Evolutionary conservation across 2,113 vertebrate genomes (phyloP), one percentile per base, ranked within the genome.

Genomic region (Dryoscopus gambensis): DNA sequence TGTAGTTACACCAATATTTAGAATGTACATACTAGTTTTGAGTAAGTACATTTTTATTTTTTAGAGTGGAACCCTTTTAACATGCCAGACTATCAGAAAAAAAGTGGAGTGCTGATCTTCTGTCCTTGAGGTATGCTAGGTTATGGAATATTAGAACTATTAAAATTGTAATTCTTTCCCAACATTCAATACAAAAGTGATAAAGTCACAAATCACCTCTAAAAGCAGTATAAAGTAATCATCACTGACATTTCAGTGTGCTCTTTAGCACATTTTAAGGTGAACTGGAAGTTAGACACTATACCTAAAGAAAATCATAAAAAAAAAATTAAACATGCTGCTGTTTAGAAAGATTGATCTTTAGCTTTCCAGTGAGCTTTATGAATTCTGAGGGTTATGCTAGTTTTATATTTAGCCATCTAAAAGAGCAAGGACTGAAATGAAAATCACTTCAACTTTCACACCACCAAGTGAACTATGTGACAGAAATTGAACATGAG

Each of bases 271-370:
- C 33, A n/a, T 80, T 93, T 88, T 63, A 91, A 87, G 55, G 86
- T 52, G 60, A 52, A 39, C 16, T 53, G 37, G 70, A 89, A 89
- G 40, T 59, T 87, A 71, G 31, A 85, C 46, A 53, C 35, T 71
- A 35, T 93, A 63, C 60, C 5, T 33, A 68, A 52, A 87, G 62
- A 85, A 91, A 93, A 90, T 31, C 5, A 76, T 53, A 47, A 94
- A 53, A 94, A 90, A 20, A 53, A 70, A 30, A 94, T 62, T 64
- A 87, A 90, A 79, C 65, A 85, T 74, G 42, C 21, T 76, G 49
- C 74, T 90, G 39, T 63, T 97, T 60, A 91, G 93, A 88, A 96
- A 50, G 90, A 84, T 81, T 89, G 71, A 84, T 89, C 67, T 93
- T 90, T 30, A 92, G 70, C 64, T 82, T 59, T 77, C 31, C 8